Evolutionary conservation across 2,797 vertebrate species (phyloP).

Genomic region (Argya squamiceps): DNA sequence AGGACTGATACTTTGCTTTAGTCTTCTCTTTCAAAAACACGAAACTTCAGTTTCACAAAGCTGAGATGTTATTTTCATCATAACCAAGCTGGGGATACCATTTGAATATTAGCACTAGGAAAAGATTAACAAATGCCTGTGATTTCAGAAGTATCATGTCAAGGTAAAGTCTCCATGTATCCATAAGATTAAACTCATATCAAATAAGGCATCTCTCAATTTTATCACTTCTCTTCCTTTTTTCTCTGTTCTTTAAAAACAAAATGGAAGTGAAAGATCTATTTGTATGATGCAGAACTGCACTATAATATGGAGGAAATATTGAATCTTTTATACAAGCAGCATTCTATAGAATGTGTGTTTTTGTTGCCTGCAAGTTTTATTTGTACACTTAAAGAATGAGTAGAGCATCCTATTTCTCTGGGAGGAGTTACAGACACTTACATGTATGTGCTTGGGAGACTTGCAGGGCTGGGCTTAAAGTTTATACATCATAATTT

Average conservation of each 20-base stretch:
- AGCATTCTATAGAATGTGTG: not conserved
- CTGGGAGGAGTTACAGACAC: not conserved
- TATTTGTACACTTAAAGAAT: not conserved
- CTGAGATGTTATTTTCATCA: not conserved
- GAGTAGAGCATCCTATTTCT: not conserved
- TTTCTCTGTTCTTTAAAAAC: not conserved
- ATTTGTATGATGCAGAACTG: not conserved
- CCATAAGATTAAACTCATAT: rapidly evolving
- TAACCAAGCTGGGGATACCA: not conserved
- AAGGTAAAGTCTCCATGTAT: not conserved
- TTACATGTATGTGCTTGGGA: not conserved
- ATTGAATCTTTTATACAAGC: not conserved
- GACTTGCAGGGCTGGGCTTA: not conserved
- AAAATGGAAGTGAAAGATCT: not conserved
- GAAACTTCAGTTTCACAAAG: not conserved
- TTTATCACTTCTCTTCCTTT: not conserved
- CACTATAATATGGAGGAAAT: not conserved
- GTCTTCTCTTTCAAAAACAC: not conserved
- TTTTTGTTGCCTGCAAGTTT: not conserved
- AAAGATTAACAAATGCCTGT: not conserved
- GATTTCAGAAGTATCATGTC: not conserved
- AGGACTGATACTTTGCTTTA: not conserved
- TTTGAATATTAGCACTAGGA: not conserved
- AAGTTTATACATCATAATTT: not conserved
- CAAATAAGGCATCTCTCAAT: not conserved